Evolutionary conservation across 2,113 vertebrate species (phyloP), one percentile per base, ranked within the genome.

Genomic region (Prunella himalayana): DNA sequence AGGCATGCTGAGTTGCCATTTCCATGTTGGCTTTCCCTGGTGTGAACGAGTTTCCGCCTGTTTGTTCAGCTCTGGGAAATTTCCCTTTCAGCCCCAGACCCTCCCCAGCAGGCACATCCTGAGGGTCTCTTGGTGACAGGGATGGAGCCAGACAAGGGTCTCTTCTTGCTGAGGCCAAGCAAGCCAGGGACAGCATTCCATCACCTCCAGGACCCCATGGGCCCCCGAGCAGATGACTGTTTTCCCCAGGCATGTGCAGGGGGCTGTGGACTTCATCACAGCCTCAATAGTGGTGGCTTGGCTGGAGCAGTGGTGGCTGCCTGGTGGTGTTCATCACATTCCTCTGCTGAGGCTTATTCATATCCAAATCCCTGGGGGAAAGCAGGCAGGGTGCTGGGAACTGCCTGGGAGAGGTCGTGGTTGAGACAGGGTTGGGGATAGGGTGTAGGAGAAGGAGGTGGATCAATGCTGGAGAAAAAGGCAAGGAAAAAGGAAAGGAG

Each of bases 1-100:
- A 95, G 85, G 80, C 95, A 80, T 31, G 75, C 93, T 92, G 96
- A 94, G 87, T 80, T 94, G 93, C 93, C 95, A 95, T 96, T 97
- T 96, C 94, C 94, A 93, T 21, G 20, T 96, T 93, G 90, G 86
- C 93, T 90, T 94, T 94, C 84, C 87, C 94, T 90, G 79, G 82
- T 81, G 85, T 82, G 68, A 90, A 49, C 8, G 2, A 88, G 88
- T 97, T 96, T 95, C 95, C 92, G 7, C 72, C 78, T 87, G 91
- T 75, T 89, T 85, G 37, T 72, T 89, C 87, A 91, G 78, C 66
- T 82, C 88, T 86, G 79, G 94, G 95, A 96, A 96, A 90, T 93
- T 93, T 97, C 96, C 92, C 71, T 84, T 92, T 76, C 76, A 80
- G n/a, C 33, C 50, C 31, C 37, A 16, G 78, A 53, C 54, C 35